Evolutionary conservation across 2,113 vertebrate genomes (phyloP), one percentile per base, ranked within the genome.

Genomic region (Phylloscopus trochiloides): DNA sequence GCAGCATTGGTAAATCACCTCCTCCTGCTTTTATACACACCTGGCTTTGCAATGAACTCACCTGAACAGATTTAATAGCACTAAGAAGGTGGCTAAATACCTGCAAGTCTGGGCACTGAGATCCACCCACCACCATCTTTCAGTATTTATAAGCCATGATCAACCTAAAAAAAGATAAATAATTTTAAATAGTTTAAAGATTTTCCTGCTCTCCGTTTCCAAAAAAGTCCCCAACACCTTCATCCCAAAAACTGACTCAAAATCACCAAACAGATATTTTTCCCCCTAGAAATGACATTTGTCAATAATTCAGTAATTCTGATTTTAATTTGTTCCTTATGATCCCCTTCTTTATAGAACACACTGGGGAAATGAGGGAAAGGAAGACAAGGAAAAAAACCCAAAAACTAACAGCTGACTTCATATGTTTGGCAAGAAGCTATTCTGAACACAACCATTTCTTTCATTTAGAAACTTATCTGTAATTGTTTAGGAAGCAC

Each of bases 401-500:
- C 40, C 40, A 40, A 1, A 0, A 7, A 10, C 2, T 10, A 34
- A 43, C 9, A 58, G 14, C 14, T 57, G 52, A 26, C n/a, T 57
- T n/a, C 5, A 7, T 51, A 14, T 29, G 21, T 74, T 65, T 85
- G 9, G 22, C 38, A 72, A 91, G 71, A 78, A 75, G 12, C 62
- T 82, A 31, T 72, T 68, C 9, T 2, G 9, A 87, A 58, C 26
- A 54, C 34, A 79, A 54, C 29, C 5, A 9, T 72, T 82, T 82
- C 24, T 82, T 92, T 70, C 3, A 45, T 79, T 91, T 79, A 87
- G 78, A 75, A 82, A 82, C 14, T 1, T 85, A 50, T 10, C 12
- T 66, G 29, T 19, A 76, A 68, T 66, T 87, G 78, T 97, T 96
- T 96, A 91, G 93, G 77, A 94, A 96, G 84, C 4, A 0, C 24